Evolutionary conservation across 2,113 vertebrate genomes (phyloP).

Genomic region (Monopterus albus): DNA sequence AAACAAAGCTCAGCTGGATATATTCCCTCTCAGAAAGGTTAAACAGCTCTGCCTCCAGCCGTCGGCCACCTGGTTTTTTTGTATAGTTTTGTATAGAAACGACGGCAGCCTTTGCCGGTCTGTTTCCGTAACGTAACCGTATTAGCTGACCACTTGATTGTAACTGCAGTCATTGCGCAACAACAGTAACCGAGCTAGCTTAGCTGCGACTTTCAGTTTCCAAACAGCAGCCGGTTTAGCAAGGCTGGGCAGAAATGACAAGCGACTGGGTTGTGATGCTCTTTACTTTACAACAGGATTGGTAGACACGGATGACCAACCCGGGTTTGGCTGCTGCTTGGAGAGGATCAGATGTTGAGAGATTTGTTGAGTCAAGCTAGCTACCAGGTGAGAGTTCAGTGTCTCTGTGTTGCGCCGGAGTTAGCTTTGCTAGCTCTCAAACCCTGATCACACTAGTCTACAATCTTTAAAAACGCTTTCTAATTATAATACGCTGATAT

Average conservation of each 20-base stretch:
- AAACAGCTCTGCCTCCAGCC: background rate
- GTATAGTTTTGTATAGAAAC: no score
- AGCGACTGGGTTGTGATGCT: background rate
- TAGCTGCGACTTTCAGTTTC: background rate
- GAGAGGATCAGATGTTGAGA: slow-evolving; percentile 13
- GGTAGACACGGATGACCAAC: slow-evolving; percentile 1
- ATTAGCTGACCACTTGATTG: background rate
- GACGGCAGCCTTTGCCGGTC: background rate
- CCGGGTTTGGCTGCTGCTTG: background rate
- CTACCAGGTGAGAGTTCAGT: slow-evolving; percentile 50
- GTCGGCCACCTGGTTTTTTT: no score
- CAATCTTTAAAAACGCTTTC: no score
- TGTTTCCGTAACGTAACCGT: background rate
- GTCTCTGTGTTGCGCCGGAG: background rate
- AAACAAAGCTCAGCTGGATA: slow-evolving; percentile 55
- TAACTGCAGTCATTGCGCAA: slow-evolving; percentile 57
- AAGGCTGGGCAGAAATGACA: slow-evolving; percentile 47
- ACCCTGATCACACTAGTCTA: no score
- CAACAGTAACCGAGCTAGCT: slow-evolving; percentile 11
- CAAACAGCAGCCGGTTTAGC: slow-evolving; percentile 10
- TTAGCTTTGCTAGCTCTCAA: slow-evolving; percentile 25
- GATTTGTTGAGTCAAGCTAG: slow-evolving; percentile 22
- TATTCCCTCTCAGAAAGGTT: background rate
- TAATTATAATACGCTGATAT: no score
- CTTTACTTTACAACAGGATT: background rate